phyloP scores from a whole-genome alignment of 2,113 vertebrate genomes.

The Hydropotes inermis region DNA sequence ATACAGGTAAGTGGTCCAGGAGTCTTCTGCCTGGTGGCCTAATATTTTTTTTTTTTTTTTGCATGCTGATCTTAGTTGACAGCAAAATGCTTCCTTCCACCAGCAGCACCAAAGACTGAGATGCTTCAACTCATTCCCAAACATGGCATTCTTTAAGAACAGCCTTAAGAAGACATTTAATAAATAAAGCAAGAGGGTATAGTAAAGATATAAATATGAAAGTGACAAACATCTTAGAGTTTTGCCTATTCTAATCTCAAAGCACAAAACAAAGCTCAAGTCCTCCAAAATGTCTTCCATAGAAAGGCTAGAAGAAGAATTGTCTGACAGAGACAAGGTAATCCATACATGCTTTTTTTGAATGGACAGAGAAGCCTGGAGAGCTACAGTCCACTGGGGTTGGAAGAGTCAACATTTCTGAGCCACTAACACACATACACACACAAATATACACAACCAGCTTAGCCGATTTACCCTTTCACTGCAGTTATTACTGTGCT shows the following conservation, averaged over 20 bases:
- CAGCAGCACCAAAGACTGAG: neutral
- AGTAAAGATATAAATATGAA: neutral
- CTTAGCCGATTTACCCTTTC: neutral
- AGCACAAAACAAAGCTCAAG: neutral
- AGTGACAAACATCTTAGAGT: neutral
- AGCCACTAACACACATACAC: neutral
- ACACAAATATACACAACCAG: neutral
- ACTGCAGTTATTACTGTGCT: neutral
- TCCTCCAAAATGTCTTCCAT: neutral
- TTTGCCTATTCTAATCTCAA: neutral
- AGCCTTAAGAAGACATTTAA: neutral
- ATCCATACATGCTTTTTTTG: neutral
- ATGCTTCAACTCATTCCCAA: neutral
- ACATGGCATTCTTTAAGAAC: neutral
- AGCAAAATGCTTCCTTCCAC: neutral
- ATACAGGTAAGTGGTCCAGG: neutral
- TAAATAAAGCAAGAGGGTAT: neutral
- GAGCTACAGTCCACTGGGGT: neutral
- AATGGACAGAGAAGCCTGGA: neutral
- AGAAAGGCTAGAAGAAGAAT: neutral
- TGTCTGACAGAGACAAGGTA: neutral
- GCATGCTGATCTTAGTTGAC: neutral
- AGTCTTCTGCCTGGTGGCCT: neutral
- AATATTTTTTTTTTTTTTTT: neutral
- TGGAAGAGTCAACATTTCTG: neutral